Evolutionary conservation across 2,113 vertebrate genomes (phyloP).

Genomic region (Dipodomys spectabilis): DNA sequence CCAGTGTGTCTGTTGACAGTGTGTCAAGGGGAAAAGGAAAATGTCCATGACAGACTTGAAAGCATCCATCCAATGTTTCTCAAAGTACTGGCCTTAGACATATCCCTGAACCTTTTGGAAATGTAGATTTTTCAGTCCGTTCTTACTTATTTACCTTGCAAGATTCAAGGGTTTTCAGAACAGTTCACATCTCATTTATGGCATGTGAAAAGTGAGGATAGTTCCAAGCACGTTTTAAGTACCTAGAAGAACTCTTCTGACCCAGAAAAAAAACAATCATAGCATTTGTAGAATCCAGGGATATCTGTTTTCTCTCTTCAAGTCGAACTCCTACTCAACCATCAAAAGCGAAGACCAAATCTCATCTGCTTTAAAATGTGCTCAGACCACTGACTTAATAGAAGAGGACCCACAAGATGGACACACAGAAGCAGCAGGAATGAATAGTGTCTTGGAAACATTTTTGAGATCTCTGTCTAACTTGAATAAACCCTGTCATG

Average conservation of each 20-base stretch:
- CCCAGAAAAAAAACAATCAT: neutral
- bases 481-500: accelerated
- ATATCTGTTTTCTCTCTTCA: neutral
- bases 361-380: neutral
- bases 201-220: neutral
- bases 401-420: neutral
- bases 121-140: neutral
- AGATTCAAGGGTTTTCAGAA: neutral
- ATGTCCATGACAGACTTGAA: neutral
- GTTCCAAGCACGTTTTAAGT: neutral
- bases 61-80: neutral
- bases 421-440: neutral
- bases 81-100: too few species aligned
- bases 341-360: neutral
- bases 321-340: neutral
- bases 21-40: accelerated
- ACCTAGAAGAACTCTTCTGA: neutral
- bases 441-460: accelerated
- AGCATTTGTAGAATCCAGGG: accelerated
- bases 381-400: too few species aligned
- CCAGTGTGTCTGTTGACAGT: too few species aligned
- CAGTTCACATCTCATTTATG: neutral
- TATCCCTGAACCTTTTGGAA: neutral
- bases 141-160: too few species aligned
- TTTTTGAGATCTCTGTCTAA: accelerated